These are phyloP conservation scores for Leucopternis melanops DNA, from an alignment of 2,113 vertebrate species.

Conservation along the genomic window DNA sequence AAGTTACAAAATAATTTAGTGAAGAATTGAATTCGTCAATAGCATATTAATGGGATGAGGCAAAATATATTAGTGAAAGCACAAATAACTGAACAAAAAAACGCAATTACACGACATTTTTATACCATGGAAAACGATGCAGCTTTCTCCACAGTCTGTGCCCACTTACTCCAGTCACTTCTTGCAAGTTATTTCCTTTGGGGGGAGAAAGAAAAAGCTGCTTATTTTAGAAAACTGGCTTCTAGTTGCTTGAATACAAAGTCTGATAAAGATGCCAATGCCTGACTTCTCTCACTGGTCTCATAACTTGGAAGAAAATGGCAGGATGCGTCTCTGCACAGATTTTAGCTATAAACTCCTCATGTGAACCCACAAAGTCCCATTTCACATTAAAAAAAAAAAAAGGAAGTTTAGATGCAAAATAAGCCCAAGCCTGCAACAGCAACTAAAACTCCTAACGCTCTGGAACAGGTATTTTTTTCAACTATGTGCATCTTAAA, in stretches of 20 bases:
- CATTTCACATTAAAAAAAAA: neutral
- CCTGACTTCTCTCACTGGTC: neutral
- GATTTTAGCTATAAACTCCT: neutral
- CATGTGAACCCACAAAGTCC: neutral
- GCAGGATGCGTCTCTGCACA: rapidly evolving
- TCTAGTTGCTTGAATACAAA: neutral
- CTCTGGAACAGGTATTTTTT: neutral
- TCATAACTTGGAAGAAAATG: rapidly evolving
- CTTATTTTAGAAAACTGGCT: neutral
- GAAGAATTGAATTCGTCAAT: neutral
- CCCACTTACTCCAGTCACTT: neutral
- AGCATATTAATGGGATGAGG: neutral
- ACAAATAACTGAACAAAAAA: neutral
- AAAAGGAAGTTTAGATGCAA: neutral
- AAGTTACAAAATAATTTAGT: neutral
- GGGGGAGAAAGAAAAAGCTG: neutral
- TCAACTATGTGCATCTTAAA: neutral
- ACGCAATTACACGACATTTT: neutral
- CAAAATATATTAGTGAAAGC: neutral
- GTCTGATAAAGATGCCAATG: neutral
- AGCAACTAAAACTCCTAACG: neutral
- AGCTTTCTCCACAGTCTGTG: neutral
- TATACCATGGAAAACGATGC: neutral
- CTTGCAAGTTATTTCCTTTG: neutral
- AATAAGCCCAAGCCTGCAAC: neutral